phyloP scores from a whole-genome alignment of 2,888 invertebrate species.

The Octonoba sinensis region DNA sequence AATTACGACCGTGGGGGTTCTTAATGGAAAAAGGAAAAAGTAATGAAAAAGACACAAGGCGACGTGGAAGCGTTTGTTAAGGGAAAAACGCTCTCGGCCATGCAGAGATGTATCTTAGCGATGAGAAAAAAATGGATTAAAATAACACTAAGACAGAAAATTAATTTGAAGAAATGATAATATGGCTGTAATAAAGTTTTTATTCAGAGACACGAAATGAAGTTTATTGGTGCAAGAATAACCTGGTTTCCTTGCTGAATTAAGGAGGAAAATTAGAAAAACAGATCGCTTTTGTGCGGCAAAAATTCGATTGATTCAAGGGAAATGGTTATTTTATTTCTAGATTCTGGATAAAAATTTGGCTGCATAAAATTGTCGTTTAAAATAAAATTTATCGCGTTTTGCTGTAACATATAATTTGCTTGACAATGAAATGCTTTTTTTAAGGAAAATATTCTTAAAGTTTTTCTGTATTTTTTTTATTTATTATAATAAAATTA shows the following conservation, averaged over 20 bases:
- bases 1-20: constrained; percentile 47
- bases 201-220: not conserved
- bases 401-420: too few relatives aligned
- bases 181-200: constrained; percentile 58
- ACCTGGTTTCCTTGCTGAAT: not conserved
- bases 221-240: not conserved
- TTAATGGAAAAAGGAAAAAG: constrained; percentile 40
- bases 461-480: too few relatives aligned
- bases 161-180: constrained; percentile 56
- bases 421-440: too few relatives aligned
- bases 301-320: too few relatives aligned
- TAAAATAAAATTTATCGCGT: too few relatives aligned
- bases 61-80: constrained; percentile 13
- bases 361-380: too few relatives aligned
- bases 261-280: not conserved
- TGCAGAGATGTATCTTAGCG: constrained; percentile 32
- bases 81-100: constrained; percentile 26
- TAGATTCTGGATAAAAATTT: too few relatives aligned
- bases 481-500: too few relatives aligned
- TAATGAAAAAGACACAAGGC: not conserved
- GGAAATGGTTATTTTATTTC: too few relatives aligned
- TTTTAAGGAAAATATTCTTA: too few relatives aligned
- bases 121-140: constrained; percentile 51
- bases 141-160: constrained; percentile 36
- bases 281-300: too few relatives aligned